Conservation (phyloP, 1,140 invertebrate genomes). For the Polyergus mexicanus region DNA sequence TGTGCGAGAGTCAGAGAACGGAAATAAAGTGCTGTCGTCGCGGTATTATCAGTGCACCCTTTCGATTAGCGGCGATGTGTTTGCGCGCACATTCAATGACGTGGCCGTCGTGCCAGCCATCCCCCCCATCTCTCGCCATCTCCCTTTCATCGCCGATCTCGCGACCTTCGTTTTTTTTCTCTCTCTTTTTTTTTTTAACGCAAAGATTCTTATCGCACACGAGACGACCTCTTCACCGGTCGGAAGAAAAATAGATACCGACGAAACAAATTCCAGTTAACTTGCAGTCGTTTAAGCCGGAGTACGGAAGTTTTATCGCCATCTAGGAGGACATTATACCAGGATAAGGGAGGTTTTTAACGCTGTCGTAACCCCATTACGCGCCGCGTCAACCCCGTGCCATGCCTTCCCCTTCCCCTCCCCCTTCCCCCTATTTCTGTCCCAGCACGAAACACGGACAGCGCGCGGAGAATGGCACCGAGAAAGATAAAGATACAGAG, state of each 20-base stretch:
- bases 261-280: constrained; percentile 66
- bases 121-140: not conserved
- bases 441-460: constrained; percentile 19
- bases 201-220: constrained; percentile 42
- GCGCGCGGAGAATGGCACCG: constrained; percentile 5
- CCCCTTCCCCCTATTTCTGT: not conserved
- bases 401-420: not conserved
- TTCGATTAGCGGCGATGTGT: constrained; percentile 56
- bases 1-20: not conserved
- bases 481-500: constrained; percentile 64
- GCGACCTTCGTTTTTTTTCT: constrained; percentile 9
- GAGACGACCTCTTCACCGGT: constrained; percentile 60
- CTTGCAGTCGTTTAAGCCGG: constrained; percentile 67
- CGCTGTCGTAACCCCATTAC: constrained; percentile 76
- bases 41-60: not conserved
- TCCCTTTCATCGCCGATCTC: not conserved
- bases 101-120: not conserved
- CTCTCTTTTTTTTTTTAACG: not conserved
- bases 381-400: constrained; percentile 62
- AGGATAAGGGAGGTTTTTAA: constrained; percentile 76
- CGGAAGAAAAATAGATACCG: constrained; percentile 50
- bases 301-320: constrained; percentile 70
- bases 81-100: constrained; percentile 46
- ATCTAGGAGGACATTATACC: constrained; percentile 73
- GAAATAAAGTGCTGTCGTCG: not conserved